phyloP scores from a whole-genome alignment of 2,888 invertebrate species.

The Ischnura elegans region DNA sequence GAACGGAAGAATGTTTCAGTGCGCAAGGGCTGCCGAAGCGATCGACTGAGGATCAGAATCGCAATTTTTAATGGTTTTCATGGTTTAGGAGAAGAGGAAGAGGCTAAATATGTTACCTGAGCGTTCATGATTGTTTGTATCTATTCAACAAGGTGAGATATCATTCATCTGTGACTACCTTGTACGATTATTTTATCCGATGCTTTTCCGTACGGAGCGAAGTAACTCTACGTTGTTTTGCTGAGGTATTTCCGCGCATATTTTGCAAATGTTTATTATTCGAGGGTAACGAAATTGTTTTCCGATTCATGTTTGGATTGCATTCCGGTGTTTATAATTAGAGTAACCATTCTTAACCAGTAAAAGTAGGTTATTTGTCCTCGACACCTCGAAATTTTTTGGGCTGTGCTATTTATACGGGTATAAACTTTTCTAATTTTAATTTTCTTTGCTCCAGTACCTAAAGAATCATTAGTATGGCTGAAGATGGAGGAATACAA shows the following conservation, averaged over 20 bases:
- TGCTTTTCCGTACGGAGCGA: neutral
- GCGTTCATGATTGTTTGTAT: neutral
- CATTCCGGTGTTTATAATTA: neutral
- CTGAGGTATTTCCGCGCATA: no score
- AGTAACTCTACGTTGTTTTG: neutral
- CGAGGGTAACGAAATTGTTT: neutral
- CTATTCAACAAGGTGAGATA: conserved; percentile 21
- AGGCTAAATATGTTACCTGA: conserved; percentile 30
- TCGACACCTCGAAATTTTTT: neutral
- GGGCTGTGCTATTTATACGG: neutral
- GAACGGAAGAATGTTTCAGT: conserved; percentile 29
- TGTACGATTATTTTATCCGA: neutral
- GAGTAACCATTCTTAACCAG: neutral
- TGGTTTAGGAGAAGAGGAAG: neutral
- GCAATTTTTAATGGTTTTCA: neutral
- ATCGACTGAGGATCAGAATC: neutral
- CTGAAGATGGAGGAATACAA: conserved; percentile 82
- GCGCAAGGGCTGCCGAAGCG: conserved; percentile 14
- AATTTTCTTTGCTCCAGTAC: neutral
- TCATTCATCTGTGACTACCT: neutral
- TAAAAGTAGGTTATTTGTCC: neutral
- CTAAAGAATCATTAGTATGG: conserved; percentile 68
- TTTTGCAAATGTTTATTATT: neutral
- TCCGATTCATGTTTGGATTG: neutral
- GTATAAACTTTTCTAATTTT: neutral